Base-by-base conservation (phyloP, 2,797 vertebrate species). In the Myripristis jacobus region DNA sequence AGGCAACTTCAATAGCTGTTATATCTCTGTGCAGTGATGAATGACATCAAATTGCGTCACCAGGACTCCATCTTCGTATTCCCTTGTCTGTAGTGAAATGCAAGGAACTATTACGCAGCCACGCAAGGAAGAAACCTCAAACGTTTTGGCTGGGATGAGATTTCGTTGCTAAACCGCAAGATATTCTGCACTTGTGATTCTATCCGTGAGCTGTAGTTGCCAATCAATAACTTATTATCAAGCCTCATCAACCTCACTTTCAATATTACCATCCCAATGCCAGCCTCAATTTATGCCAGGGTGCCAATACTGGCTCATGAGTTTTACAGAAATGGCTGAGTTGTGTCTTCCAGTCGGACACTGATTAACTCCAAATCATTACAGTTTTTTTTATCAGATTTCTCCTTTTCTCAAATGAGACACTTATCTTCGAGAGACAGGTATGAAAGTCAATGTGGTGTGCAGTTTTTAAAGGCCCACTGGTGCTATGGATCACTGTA, bases 151-250 rank as follows among this genome's bases (percentile, higher is more conserved):
- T 57, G 19, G 21, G 69, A 54, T 19, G 38, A 71, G 24, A 29
- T 75, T 7, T 68, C 52, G 59, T 50, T 75, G 29, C 46, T n/a
- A 52, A 63, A 56, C 70, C 47, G 19, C 43, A 60, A 3, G 9
- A 0, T 31, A 16, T 25, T 34, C 53, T 68, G 73, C 68, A 59
- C 52, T 67, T 84, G 68, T 70, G 73, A 81, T 84, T 84, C 86
- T 21, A 19, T 6, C 25, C 27, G 25, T 41, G 54, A 34, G 62
- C 29, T 74, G 46, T 21, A 31, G 62, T 63, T 79, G 59, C 73
- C 70, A 83, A 82, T 89, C 89, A 87, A 89, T 90, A 91, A 51
- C 70, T 78, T 88, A 88, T 89, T 89, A 85, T 85, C 71, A 86
- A 65, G 83, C 75, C 79, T 87, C 83, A 85, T 87, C 83, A 81